These are phyloP conservation scores for Fopius arisanus DNA, from an alignment of 1,140 invertebrate genomes.

Conservation along the genomic window DNA sequence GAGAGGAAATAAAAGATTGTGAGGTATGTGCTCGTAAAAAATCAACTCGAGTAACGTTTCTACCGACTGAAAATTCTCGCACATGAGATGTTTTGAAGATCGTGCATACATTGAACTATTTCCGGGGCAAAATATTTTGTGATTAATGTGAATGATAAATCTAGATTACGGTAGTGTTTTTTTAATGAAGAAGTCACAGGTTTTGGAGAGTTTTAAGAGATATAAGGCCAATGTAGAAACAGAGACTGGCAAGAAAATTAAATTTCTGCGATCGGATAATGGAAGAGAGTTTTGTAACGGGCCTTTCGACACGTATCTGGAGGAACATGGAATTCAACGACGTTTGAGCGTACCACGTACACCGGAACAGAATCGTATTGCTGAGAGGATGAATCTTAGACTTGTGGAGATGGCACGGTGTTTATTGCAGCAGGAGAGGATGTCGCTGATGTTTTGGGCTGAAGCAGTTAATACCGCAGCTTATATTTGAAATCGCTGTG, in stretches of 20 bases:
- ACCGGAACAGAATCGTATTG: conserved; percentile 46
- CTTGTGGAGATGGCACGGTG: conserved; percentile 41
- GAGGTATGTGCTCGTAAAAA: neutral
- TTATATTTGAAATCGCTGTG: conserved; percentile 36
- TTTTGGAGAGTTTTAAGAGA: conserved; percentile 35
- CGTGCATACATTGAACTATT: conserved; percentile 45
- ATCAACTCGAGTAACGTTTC: neutral
- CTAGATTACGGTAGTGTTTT: conserved; percentile 38
- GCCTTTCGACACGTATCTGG: conserved; percentile 28
- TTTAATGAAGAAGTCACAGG: conserved; percentile 40
- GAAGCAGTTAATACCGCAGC: conserved; percentile 33
- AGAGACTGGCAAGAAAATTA: conserved; percentile 39
- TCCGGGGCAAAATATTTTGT: conserved; percentile 52
- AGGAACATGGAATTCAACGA: conserved; percentile 12
- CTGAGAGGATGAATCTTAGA: conserved; percentile 44
- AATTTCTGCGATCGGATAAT: conserved; percentile 43
- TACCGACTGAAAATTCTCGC: neutral
- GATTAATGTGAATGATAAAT: conserved; percentile 53
- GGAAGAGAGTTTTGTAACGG: conserved; percentile 38
- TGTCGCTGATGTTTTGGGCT: conserved; percentile 37
- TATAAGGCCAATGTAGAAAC: conserved; percentile 38
- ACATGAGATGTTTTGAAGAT: conserved; percentile 40
- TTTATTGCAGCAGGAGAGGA: conserved; percentile 33
- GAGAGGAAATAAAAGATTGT: neutral
- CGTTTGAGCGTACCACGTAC: conserved; percentile 1